Base-by-base conservation (phyloP, 2,113 vertebrate species). In the Clinocottus analis region DNA sequence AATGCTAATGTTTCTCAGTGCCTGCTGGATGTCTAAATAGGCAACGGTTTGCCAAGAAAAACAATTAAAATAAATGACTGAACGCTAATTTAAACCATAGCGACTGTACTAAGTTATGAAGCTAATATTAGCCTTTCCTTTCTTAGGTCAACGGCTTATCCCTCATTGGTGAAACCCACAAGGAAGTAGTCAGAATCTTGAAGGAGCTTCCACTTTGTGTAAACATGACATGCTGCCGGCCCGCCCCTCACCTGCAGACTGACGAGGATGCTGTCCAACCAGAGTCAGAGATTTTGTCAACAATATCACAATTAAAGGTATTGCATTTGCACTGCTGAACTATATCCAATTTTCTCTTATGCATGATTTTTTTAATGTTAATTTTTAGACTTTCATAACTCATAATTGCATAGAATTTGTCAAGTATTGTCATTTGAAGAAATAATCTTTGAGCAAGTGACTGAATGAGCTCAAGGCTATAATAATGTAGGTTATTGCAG, bases 131-230 rank as follows among this genome's bases (percentile, higher is more conserved):
- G 12, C 11, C 11, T 68, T 12, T 51, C 65, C 21, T 35, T 51
- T 51, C 7, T 21, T 16, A 98, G 98, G 98, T 99, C 65, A 99
- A 99, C 87, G 95, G 96, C 21, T 95, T 96, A 80, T 94, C 96
- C 70, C 93, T 99, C 14, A 97, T 98, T 87, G 97, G 97, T 39
- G 95, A 99, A 92, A 96, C 92, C 72, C 97, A 99, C 85, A 97
- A 97, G 83, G 97, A 98, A 87, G 98, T 99, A 5, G 96, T 99
- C 31, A 95, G 87, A 82, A 97, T 99, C 90, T 92, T 99, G 86
- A 99, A 98, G 92, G 97, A 99, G 65, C 93, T 99, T 47, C 97
- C 98, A 1, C 60, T 99, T 75, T 92, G 86, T 17, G 98, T 98
- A 21, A 95, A 93, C 74, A 95, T 99, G 96, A 96, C 96, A 0